Evolutionary conservation across 37 sponge, comb jelly and placozoan genomes (phyloP).

Genomic region (Chondrilla cf. caribensis): DNA sequence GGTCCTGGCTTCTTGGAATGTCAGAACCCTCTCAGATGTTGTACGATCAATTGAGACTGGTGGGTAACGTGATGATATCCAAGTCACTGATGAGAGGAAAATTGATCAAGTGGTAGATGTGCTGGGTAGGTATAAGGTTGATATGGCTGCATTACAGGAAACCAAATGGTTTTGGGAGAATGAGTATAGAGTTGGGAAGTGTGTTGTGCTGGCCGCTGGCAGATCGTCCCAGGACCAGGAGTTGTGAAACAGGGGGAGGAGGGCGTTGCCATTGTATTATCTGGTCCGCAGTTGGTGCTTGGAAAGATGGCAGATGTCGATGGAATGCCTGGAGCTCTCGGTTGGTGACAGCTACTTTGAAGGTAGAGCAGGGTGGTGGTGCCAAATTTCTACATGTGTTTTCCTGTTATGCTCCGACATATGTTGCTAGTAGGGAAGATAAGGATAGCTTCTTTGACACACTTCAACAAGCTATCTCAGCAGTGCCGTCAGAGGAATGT

Average conservation of each 20-base stretch:
- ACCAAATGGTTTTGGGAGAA: no score
- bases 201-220: no score
- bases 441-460: constrained; percentile 7
- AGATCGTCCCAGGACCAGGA: constrained; percentile 21
- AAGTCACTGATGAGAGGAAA: no score
- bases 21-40: background rate
- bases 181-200: no score
- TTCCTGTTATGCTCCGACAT: constrained; percentile 28
- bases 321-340: constrained; percentile 59
- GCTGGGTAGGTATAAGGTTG: no score
- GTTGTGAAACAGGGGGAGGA: constrained; percentile 35
- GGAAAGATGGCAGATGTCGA: constrained; percentile 27
- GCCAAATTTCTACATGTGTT: background rate
- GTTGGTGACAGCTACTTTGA: background rate
- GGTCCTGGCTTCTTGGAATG: constrained; percentile 18
- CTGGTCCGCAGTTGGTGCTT: constrained; percentile 32
- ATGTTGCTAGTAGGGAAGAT: constrained; percentile 12
- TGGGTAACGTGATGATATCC: background rate
- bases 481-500: background rate
- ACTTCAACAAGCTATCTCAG: background rate
- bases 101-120: no score
- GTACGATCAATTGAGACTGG: background rate
- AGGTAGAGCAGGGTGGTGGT: background rate
- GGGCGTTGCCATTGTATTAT: constrained; percentile 39
- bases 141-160: no score